phyloP scores from a whole-genome alignment of 2,888 invertebrate genomes.

The Oscheius sp. region DNA sequence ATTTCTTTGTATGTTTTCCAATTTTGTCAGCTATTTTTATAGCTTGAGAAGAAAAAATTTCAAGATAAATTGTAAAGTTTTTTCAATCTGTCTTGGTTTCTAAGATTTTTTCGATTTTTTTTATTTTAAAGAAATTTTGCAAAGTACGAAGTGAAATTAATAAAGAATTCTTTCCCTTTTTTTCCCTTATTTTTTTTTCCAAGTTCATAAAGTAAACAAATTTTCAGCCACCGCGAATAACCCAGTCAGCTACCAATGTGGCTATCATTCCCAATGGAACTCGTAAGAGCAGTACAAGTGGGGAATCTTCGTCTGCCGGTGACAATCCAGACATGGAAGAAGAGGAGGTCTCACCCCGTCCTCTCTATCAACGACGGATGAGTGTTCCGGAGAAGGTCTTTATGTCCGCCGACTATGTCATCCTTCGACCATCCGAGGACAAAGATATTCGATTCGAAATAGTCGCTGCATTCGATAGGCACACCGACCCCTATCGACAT shows the following conservation, averaged over 20 bases:
- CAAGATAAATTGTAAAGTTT: too few species aligned
- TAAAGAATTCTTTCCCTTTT: too few species aligned
- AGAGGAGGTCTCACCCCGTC: slow-evolving; percentile 42
- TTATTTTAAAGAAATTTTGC: neutral
- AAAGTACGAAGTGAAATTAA: too few species aligned
- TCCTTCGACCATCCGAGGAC: slow-evolving; percentile 57
- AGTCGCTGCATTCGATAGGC: slow-evolving; percentile 59
- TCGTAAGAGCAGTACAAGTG: slow-evolving; percentile 11
- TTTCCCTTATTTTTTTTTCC: neutral
- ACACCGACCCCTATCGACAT: slow-evolving; percentile 59
- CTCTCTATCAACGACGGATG: slow-evolving; percentile 49
- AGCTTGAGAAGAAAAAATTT: neutral
- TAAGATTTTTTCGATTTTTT: neutral
- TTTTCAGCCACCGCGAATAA: slow-evolving; percentile 13
- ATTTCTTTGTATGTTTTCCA: neutral
- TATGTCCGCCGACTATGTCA: slow-evolving; percentile 63
- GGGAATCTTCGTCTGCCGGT: slow-evolving; percentile 9
- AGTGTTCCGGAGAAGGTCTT: slow-evolving; percentile 65
- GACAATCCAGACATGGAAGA: slow-evolving; percentile 41
- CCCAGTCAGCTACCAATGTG: slow-evolving; percentile 1
- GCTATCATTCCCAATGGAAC: neutral
- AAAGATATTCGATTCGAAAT: slow-evolving; percentile 51
- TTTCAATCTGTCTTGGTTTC: neutral
- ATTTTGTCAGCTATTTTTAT: neutral
- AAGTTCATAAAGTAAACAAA: neutral